Conservation (phyloP, 1,140 invertebrate genomes). For the Schlechtendalia chinensis region DNA sequence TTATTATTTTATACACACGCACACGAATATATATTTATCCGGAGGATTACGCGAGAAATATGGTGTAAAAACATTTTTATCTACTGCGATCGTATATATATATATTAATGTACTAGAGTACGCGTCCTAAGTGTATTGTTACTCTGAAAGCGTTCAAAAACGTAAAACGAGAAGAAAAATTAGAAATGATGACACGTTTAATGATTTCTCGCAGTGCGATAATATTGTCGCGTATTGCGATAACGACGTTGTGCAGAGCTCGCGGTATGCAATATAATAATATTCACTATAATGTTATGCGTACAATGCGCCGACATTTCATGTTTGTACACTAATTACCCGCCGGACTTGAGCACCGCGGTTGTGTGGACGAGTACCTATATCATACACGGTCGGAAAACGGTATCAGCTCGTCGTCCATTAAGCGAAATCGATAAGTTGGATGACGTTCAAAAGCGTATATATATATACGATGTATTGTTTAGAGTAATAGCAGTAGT, state of each 20-base stretch:
- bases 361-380: no score
- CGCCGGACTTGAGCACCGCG: neutral
- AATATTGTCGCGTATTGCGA: no score
- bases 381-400: constrained; percentile 14
- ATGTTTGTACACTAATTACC: neutral
- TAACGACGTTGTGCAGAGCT: no score
- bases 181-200: no score
- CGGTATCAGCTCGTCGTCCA: constrained; percentile 8
- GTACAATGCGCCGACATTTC: neutral
- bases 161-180: no score
- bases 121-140: neutral
- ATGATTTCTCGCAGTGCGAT: neutral
- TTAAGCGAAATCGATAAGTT: constrained; percentile 29
- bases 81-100: neutral
- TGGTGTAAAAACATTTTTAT: constrained; percentile 7
- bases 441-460: constrained; percentile 24
- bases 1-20: constrained; percentile 4
- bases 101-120: no score
- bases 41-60: constrained; percentile 17
- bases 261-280: no score
- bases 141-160: no score
- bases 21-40: no score
- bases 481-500: neutral
- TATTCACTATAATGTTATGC: no score
- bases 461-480: no score